Base-by-base conservation (phyloP, 2,113 vertebrate species). In the Typhlomys cinereus region DNA sequence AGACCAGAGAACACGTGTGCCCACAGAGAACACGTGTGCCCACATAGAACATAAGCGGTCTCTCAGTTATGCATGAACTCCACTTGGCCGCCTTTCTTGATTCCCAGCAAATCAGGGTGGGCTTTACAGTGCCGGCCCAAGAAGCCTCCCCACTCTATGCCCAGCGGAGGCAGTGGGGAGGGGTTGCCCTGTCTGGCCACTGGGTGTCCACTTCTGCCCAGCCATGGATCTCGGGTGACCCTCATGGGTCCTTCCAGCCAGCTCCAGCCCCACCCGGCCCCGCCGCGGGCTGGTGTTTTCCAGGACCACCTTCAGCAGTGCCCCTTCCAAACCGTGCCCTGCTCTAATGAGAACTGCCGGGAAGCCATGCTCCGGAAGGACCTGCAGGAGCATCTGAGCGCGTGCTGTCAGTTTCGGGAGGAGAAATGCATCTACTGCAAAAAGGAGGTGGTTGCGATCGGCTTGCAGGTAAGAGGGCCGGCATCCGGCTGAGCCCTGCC, bases 261-360 rank as follows among this genome's bases (percentile, higher is more conserved):
- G 2, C 12, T 31, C 39, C 13, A 3, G 17, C 85, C 48, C 31
- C 2, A 8, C 31, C 48, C 27, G 25, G 31, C 61, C 17, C 84
- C 36, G 27, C 62, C 25, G 29, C 15, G 15, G 54, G 67, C 50
- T 74, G 20, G 41, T 67, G 44, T 70, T 10, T 97, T 95, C 39
- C 97, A 99, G 99, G 98, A 99, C 36, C 99, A 99, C 76, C 98
- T 99, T 71, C 98, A 97, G 61, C 98, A 98, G 61, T 99, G 99
- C 93, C 84, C 94, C 17, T 98, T 98, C 94, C 98, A 99, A 96
- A 85, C 59, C 0, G 73, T 98, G 80, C 96, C 75, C 0, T 99
- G 99, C 94, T 95, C 95, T 46, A 98, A 98, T 18, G 95, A 98
- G 79, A 97, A 97, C 44, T 99, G 99, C 80, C 93, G 0, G n/a